These are phyloP conservation scores for Pachymerium ferrugineum DNA, from an alignment of 2,888 invertebrate species.

Conservation along the genomic window DNA sequence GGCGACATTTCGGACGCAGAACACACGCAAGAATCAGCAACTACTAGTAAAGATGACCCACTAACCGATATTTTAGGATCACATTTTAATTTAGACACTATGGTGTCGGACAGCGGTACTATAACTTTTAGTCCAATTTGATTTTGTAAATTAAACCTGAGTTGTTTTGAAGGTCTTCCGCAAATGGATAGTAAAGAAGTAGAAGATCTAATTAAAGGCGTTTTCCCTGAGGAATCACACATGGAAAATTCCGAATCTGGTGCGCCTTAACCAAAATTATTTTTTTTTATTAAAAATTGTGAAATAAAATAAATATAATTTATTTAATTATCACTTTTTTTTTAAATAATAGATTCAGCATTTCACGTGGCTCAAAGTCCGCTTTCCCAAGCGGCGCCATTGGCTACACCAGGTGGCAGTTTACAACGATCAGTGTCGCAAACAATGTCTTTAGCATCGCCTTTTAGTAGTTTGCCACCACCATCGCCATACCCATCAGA, in stretches of 20 bases:
- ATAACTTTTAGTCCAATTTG: neutral
- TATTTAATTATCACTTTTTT: neutral
- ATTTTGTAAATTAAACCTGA: neutral
- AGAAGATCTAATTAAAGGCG: slow-evolving; percentile 85
- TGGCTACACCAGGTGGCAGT: neutral
- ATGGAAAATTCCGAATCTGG: slow-evolving; percentile 12
- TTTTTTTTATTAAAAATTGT: neutral
- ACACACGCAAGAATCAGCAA: neutral
- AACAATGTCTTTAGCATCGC: slow-evolving; percentile 53
- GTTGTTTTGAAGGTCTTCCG: slow-evolving; percentile 54
- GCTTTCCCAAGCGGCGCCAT: neutral
- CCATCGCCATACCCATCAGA: slow-evolving; percentile 72
- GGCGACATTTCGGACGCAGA: slow-evolving; percentile 31
- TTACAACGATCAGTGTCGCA: slow-evolving; percentile 42
- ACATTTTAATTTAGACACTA: slow-evolving; percentile 68
- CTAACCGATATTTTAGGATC: slow-evolving; percentile 59
- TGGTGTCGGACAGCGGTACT: slow-evolving; percentile 52
- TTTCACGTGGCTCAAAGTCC: neutral
- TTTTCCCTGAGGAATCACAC: slow-evolving; percentile 53
- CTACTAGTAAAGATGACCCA: slow-evolving; percentile 47
- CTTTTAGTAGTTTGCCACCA: slow-evolving; percentile 67
- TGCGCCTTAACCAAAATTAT: neutral
- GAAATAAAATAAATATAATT: neutral
- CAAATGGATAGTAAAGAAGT: slow-evolving; percentile 88
- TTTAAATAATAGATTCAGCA: neutral